Conservation (phyloP, 2,888 invertebrate species). For the Campoletis raptor region DNA sequence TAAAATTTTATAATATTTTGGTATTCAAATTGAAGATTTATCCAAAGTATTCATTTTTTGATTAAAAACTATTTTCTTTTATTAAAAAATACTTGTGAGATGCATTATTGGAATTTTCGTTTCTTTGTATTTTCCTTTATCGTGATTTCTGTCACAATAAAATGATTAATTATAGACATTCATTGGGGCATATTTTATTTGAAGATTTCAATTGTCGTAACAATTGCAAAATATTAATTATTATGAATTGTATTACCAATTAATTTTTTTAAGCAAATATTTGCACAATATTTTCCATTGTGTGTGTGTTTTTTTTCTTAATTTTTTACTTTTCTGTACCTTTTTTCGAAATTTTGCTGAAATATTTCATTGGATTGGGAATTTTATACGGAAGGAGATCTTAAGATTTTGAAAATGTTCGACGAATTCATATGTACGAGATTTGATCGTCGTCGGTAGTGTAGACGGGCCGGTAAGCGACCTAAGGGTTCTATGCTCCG, state of each 20-base stretch:
- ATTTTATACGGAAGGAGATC: not conserved
- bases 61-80: no score
- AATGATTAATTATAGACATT: no score
- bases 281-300: not conserved
- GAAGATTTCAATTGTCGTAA: no score
- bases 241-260: not conserved
- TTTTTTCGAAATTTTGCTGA: not conserved
- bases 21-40: no score
- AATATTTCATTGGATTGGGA: not conserved
- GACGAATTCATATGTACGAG: not conserved
- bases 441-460: conserved; percentile 63
- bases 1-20: no score
- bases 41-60: no score
- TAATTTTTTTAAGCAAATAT: not conserved
- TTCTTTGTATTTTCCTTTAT: no score
- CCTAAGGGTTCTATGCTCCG: conserved; percentile 59
- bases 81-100: no score
- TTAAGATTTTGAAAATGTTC: not conserved
- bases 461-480: conserved; percentile 69
- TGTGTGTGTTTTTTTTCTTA: not conserved
- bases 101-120: no score
- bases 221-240: not conserved
- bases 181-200: no score
- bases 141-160: no score
- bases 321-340: not conserved